Base-by-base conservation (phyloP, 2,888 invertebrate genomes). In the Drosophila sordidula region DNA sequence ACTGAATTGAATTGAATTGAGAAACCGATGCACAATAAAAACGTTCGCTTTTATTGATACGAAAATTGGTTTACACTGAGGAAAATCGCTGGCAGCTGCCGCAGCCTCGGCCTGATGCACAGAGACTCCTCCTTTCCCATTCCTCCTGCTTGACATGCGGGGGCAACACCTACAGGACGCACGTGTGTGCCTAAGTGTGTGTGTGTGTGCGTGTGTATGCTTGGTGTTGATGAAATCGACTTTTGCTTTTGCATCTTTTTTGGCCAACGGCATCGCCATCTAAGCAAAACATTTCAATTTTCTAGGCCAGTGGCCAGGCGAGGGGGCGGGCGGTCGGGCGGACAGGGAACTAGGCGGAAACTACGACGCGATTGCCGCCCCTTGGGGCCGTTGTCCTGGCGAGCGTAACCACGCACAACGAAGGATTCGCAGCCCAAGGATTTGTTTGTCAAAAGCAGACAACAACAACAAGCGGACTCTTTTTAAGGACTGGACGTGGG, bases 371-470 rank as follows among this genome's bases (percentile, higher is more conserved):
- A 56, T 39, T 36, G 59, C 14, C 41, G 56, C 70, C 65, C 73
- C 69, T 65, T 74, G 69, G 79, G 80, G 75, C 75, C 66, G 78
- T 87, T 87, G 87, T 78, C 84, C 85, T 86, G 76, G 81, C 87
- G 65, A 87, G 84, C 82, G 89, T 87, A 87, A 80, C 89, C 84
- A 86, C 80, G 84, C 81, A 84, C 80, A 87, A 75, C 87, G 84
- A 76, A 76, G 83, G 74, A 77, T 86, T 82, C 76, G 56, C 75
- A 67, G 86, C 83, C 88, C 75, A 71, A 87, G 86, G 88, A 86
- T 86, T 86, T 88, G 86, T 88, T 88, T 86, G 85, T 88, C 83
- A 86, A 74, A 86, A 79, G 74, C 88, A 86, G 86, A 83, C 72
- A 87, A 75, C 75, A 70, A 59, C 67, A 54, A 29, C 51, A 47